Percentiles rank a stretch among this genome's conserved stretches.
Evolutionary conservation across 2,113 vertebrate species (phyloP).

Genomic region (Numenius arquata): DNA sequence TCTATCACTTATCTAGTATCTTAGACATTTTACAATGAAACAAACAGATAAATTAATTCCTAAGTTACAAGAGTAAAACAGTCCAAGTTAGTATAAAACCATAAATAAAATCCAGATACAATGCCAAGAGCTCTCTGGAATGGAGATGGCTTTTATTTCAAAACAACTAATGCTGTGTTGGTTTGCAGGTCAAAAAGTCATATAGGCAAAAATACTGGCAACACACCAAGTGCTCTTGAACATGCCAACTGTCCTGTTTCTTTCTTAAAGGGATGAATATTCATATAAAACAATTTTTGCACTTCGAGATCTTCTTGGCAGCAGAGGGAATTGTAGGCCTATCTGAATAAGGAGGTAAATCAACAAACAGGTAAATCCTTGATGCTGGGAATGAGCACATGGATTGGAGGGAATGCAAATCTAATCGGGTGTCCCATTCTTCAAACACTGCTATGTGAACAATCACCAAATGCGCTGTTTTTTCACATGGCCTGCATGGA

Average conservation of each 20-base stretch:
- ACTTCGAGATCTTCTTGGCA: background rate
- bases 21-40: constrained; percentile 27
- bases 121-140: constrained; percentile 45
- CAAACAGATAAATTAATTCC: constrained; percentile 34
- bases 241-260: background rate
- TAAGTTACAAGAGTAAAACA: background rate
- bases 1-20: constrained; percentile 38
- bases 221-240: background rate
- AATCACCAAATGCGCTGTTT: background rate
- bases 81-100: constrained; percentile 14
- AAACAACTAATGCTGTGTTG: background rate
- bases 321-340: background rate
- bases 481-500: constrained; percentile 2
- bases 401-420: background rate
- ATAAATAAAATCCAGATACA: constrained; percentile 40
- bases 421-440: background rate
- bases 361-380: background rate
- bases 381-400: background rate
- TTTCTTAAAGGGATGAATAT: background rate
- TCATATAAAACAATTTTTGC: background rate
- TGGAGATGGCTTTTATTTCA: constrained; percentile 8
- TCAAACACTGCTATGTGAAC: constrained; percentile 1
- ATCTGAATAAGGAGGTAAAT: background rate
- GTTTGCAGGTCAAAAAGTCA: constrained; percentile 16
- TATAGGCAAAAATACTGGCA: constrained; percentile 22